Base-by-base conservation (phyloP, 2,888 invertebrate species). In the Lithophane ornitopus region DNA sequence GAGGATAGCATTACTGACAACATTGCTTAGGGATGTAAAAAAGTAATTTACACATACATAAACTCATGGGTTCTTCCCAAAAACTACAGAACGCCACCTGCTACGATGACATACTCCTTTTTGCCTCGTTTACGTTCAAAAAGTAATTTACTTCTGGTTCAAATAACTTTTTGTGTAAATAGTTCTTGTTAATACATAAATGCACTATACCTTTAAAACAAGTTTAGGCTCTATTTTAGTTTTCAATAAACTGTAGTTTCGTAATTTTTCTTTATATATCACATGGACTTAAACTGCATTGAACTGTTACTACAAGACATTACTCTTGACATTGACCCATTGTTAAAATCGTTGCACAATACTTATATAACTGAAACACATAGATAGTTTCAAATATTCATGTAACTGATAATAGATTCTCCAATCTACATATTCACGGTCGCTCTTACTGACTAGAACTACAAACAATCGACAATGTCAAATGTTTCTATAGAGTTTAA, bases 381-480 rank as follows among this genome's bases (percentile, higher is more conserved):
- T 19, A 74, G 41, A 56, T 63, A 61, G 34, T 52, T 52, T 54
- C 65, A 54, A 52, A 39, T 59, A 73, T 59, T 62, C n/a, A 74
- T 56, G 41, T 34, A 41, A 14, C 61, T 80, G 56, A 74, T 80
- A 67, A 67, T 41, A 56, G 54, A 49, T 62, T 67, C 61, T 54
- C 26, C 56, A 58, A 72, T 80, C 44, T 80, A 26, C 34, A 73
- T 26, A n/a, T 39, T 78, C 59, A 72, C n/a, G 28, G 81, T 62
- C 59, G 9, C 56, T 54, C 39, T 16, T 19, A 58, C 46, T 19
- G 1, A 75, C 59, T 41, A 16, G 9, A 81, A 62, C 52, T 52
- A 56, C 61, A 76, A 70, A 76, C 56, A 75, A 65, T 69, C 26
- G 19, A 11, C 68, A 70, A 70, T 81, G 59, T 81, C 59, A 81